A percentile compares a stretch with the other conserved stretches of the same genome.
These are phyloP conservation scores for Nilaparvata lugens DNA, from an alignment of 1,140 invertebrate species.

Conservation along the genomic window DNA sequence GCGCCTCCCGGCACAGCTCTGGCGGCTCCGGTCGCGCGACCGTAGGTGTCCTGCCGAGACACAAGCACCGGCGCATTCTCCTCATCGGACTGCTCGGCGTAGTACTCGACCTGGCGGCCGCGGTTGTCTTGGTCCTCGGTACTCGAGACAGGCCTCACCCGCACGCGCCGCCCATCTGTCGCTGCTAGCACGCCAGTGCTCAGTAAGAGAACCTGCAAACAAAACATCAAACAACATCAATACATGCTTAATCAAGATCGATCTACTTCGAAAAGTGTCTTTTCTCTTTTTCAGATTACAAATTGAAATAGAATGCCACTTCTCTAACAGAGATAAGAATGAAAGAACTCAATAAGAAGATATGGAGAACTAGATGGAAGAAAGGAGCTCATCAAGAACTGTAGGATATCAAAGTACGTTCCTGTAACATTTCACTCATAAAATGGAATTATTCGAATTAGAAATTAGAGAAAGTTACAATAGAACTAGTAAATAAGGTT, in stretches of 20 bases:
- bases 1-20: background rate
- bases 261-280: slow-evolving; percentile 9
- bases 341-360: no score
- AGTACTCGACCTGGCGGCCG: slow-evolving; percentile 27
- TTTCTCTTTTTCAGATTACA: background rate
- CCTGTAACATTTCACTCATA: no score
- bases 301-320: background rate
- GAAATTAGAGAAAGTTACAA: no score
- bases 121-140: slow-evolving; percentile 30
- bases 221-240: background rate
- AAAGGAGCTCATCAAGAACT: no score
- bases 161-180: slow-evolving; percentile 5
- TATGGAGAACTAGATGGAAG: no score
- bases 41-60: slow-evolving; percentile 23
- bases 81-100: slow-evolving; percentile 34
- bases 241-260: background rate
- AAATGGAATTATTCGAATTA: no score
- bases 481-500: no score
- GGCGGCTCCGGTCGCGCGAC: slow-evolving; percentile 20
- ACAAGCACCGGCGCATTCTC: slow-evolving; percentile 21
- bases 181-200: background rate
- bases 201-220: no score
- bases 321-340: no score
- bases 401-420: no score
- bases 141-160: slow-evolving; percentile 18